Evolutionary conservation across 1,140 invertebrate genomes (phyloP).

Genomic region (Drusus annulatus): DNA sequence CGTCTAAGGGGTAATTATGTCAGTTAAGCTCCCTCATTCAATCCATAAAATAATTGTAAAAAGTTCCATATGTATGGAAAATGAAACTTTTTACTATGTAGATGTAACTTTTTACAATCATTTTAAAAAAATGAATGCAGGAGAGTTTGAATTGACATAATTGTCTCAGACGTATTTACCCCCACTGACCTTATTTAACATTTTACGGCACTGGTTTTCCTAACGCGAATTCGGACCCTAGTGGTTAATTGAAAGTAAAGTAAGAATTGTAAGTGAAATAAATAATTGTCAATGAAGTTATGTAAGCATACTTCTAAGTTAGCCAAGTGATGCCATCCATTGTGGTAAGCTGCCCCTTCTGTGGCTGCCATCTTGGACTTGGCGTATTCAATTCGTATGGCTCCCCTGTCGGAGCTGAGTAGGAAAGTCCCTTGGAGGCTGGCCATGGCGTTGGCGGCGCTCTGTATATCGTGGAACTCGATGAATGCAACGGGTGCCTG

Average conservation of each 20-base stretch:
- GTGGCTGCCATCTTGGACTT: slow-evolving; percentile 94
- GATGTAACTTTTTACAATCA: too few species aligned
- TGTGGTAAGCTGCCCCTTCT: slow-evolving; percentile 76
- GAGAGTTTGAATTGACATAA: too few species aligned
- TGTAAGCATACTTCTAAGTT: slow-evolving; percentile 58
- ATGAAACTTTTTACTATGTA: too few species aligned
- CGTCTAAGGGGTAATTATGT: too few species aligned
- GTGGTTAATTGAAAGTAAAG: background rate
- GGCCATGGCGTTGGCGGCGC: slow-evolving; percentile 91
- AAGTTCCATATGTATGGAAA: too few species aligned
- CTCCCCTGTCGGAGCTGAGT: slow-evolving; percentile 93
- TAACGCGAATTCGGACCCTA: too few species aligned
- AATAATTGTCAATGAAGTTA: slow-evolving; percentile 34
- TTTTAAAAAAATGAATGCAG: too few species aligned
- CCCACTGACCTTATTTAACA: too few species aligned
- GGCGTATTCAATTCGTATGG: slow-evolving; percentile 98
- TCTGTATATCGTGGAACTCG: slow-evolving; percentile 93
- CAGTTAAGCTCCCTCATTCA: too few species aligned
- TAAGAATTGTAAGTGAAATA: slow-evolving; percentile 1
- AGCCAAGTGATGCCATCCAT: slow-evolving; percentile 69
- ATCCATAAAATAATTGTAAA: too few species aligned
- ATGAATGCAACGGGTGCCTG: slow-evolving; percentile 89
- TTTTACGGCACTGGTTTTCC: too few species aligned
- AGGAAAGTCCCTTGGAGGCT: slow-evolving; percentile 95
- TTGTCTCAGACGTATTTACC: too few species aligned